Evolutionary conservation across 2,888 invertebrate species (phyloP).

Genomic region (Hipparchia semele): DNA sequence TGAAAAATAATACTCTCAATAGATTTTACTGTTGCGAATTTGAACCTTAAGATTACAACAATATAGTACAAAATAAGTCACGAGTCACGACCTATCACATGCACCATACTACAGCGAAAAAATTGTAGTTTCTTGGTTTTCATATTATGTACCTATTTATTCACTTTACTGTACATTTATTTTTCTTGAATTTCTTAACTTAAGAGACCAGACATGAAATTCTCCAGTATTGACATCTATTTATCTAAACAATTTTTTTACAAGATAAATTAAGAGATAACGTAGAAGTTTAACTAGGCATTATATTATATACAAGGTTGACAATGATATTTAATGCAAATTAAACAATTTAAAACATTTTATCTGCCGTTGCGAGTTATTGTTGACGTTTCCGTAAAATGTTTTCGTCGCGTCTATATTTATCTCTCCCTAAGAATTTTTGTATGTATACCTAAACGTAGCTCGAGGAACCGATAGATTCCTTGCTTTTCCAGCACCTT

Average conservation of each 20-base stretch:
- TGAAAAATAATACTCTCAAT: too few species aligned
- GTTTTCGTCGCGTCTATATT: background rate
- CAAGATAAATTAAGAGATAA: constrained; percentile 2
- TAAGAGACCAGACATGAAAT: too few species aligned
- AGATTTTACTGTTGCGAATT: too few species aligned
- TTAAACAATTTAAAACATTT: constrained; percentile 1
- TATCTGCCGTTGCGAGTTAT: background rate
- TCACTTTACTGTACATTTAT: too few species aligned
- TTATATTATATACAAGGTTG: constrained; percentile 1
- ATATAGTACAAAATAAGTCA: too few species aligned
- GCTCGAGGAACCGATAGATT: background rate
- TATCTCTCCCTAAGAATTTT: background rate
- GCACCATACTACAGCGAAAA: too few species aligned
- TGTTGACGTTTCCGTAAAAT: constrained; percentile 10
- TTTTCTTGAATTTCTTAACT: too few species aligned
- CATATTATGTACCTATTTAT: background rate
- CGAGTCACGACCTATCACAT: too few species aligned
- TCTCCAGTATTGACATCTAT: background rate
- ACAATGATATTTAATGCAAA: constrained; percentile 14
- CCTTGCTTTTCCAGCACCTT: too few species aligned
- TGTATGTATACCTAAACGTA: background rate
- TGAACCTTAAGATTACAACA: too few species aligned
- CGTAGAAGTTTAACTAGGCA: background rate
- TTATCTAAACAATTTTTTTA: background rate
- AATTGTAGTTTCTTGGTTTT: background rate